Percentiles rank a stretch among this genome's conserved stretches.
Evolutionary conservation across 37 sponge, comb jelly and placozoan genomes (phyloP).

Genomic region (Chondrilla cf. caribensis): DNA sequence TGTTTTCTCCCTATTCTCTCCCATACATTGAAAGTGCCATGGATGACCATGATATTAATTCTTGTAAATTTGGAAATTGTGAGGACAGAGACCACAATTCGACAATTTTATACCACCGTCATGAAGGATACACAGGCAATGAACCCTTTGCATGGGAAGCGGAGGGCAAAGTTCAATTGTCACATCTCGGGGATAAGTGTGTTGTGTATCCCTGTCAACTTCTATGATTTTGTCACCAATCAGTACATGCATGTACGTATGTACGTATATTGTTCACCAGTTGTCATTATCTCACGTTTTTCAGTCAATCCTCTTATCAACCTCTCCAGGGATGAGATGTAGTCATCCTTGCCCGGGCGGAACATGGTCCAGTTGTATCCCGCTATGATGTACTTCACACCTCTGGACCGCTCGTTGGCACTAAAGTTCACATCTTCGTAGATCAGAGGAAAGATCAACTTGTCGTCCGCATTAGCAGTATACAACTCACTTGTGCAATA

Average conservation of each 20-base stretch:
- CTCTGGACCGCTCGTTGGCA: constrained; percentile 28
- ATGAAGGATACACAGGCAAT: no score
- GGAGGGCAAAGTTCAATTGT: no score
- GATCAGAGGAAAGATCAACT: constrained; percentile 70
- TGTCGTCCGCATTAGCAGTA: constrained; percentile 64
- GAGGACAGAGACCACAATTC: no score
- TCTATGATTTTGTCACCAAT: no score
- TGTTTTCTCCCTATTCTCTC: no score
- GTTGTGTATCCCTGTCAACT: no score
- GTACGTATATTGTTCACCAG: neutral
- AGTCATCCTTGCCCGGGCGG: constrained; percentile 57
- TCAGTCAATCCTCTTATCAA: constrained; percentile 46
- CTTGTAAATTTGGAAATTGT: no score
- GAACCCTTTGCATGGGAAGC: no score
- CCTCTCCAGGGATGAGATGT: constrained; percentile 27
- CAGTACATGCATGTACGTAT: neutral
- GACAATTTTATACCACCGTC: no score
- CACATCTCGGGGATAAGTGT: no score
- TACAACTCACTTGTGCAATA: constrained; percentile 67
- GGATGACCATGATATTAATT: no score
- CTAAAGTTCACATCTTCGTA: constrained; percentile 64
- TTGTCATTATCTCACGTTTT: constrained; percentile 28
- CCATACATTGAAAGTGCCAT: no score
- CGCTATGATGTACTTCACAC: constrained; percentile 66
- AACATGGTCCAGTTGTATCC: constrained; percentile 82